Base-by-base conservation (phyloP, 2,888 invertebrate species). In the Craniophora ligustri region DNA sequence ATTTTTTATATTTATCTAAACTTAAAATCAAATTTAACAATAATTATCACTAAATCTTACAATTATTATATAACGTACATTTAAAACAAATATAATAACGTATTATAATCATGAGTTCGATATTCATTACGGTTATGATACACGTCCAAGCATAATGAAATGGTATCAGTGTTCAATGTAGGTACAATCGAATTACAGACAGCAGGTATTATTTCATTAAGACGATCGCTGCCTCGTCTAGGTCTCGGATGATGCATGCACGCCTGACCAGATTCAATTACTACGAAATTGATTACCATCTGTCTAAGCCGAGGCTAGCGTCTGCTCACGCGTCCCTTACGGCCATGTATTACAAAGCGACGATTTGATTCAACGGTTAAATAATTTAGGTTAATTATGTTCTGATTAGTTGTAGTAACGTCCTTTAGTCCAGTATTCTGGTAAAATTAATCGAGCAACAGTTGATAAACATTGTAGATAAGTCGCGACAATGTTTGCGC, bases 241-340 rank as follows among this genome's bases (percentile, higher is more conserved):
- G 78, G 75, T 76, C 74, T 76, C 74, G 79, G 81, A 85, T 85
- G 81, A 84, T 84, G 83, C 78, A 84, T 84, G 82, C 79, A 80
- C 83, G 86, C 79, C 74, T 81, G 81, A 80, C 84, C 84, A 82
- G 84, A 89, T 91, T 89, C 89, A 90, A 91, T 92, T 89, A 91
- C 85, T 79, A 77, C 75, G 72, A 76, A 89, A 89, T 88, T 87
- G 87, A 91, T 90, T 88, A 86, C 83, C 75, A 79, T 83, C 82
- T 79, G 84, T 75, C 83, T 86, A 82, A 85, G 81, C 83, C 75
- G 72, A 67, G 78, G 78, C 75, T 77, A 82, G 72, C 69, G 75
- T 82, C 77, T 81, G 78, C 75, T 67, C 68, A 75, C 65, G 60
- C 64, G 39, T 60, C 47, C 60, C 58, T 56, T 46, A 55, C 18